These are phyloP conservation scores for Gambelia wislizenii DNA, from an alignment of 2,797 vertebrate genomes.

Conservation along the genomic window DNA sequence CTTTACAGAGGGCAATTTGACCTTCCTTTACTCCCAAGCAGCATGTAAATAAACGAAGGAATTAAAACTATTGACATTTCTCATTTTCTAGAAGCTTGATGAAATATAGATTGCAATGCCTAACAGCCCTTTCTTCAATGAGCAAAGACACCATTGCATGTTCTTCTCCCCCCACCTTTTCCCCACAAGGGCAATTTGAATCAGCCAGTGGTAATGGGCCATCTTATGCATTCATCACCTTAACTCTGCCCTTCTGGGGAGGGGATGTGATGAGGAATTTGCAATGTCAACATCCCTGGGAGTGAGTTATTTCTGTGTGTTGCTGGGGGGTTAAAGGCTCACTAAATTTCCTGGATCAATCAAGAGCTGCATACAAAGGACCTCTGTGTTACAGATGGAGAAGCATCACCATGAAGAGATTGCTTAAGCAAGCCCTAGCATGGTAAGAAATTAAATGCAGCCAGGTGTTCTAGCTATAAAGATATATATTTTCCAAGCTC, in stretches of 20 bases:
- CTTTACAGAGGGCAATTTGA: not conserved
- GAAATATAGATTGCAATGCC: not conserved
- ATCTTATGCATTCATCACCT: constrained; percentile 36
- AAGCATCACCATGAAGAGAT: constrained; percentile 6
- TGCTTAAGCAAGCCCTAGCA: constrained; percentile 4
- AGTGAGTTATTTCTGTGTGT: constrained; percentile 31
- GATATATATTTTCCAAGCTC: not conserved
- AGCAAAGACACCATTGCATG: not conserved
- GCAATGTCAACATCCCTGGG: constrained; percentile 26
- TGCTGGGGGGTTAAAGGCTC: constrained; percentile 23
- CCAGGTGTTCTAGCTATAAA: constrained; percentile 12
- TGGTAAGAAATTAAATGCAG: constrained; percentile 23
- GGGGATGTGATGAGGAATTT: constrained; percentile 25
- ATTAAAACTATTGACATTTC: constrained; percentile 12
- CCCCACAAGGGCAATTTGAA: constrained; percentile 4
- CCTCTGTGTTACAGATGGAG: not conserved
- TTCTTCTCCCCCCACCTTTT: not conserved
- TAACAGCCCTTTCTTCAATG: not conserved
- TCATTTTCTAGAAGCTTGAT: constrained; percentile 12
- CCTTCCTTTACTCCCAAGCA: not conserved
- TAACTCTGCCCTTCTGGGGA: constrained; percentile 22
- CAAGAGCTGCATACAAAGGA: constrained; percentile 42
- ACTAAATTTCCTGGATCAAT: constrained; percentile 30
- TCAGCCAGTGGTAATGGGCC: not conserved
- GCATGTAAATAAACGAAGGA: constrained; percentile 11